These are phyloP conservation scores for Torymus tubicola DNA, from an alignment of 2,888 invertebrate species.

Conservation along the genomic window DNA sequence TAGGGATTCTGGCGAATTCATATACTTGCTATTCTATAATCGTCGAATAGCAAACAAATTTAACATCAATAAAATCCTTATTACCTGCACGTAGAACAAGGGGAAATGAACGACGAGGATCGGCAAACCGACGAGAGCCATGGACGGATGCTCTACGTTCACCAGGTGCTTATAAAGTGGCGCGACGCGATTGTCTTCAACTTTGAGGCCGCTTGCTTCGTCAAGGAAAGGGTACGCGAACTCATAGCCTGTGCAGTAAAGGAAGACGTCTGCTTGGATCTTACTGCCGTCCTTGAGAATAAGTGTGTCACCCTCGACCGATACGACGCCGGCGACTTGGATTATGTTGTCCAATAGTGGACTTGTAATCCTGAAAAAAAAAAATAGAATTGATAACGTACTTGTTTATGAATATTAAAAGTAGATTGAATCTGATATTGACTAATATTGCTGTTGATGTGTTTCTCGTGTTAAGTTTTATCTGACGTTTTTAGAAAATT, in stretches of 20 bases:
- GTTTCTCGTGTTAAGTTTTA: too few species aligned
- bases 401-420: neutral
- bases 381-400: neutral
- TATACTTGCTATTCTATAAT: neutral
- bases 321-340: conserved; percentile 79
- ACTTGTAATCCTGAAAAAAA: conserved; percentile 73
- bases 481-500: too few species aligned
- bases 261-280: conserved; percentile 81
- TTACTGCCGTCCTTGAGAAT: conserved; percentile 80
- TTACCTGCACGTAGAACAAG: conserved; percentile 85
- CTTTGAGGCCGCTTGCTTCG: conserved; percentile 79
- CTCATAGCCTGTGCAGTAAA: conserved; percentile 87
- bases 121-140: conserved; percentile 87
- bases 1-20: neutral
- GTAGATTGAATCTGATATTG: conserved; percentile 14
- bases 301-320: conserved; percentile 78
- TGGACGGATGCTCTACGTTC: conserved; percentile 85
- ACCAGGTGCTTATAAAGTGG: conserved; percentile 88
- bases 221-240: conserved; percentile 85
- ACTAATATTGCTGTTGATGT: too few species aligned
- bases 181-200: conserved; percentile 78
- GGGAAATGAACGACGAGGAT: conserved; percentile 83
- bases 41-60: neutral
- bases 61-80: neutral
- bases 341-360: conserved; percentile 77